These are phyloP conservation scores for Spodoptera exigua DNA, from an alignment of 2,888 invertebrate species.

Conservation along the genomic window DNA sequence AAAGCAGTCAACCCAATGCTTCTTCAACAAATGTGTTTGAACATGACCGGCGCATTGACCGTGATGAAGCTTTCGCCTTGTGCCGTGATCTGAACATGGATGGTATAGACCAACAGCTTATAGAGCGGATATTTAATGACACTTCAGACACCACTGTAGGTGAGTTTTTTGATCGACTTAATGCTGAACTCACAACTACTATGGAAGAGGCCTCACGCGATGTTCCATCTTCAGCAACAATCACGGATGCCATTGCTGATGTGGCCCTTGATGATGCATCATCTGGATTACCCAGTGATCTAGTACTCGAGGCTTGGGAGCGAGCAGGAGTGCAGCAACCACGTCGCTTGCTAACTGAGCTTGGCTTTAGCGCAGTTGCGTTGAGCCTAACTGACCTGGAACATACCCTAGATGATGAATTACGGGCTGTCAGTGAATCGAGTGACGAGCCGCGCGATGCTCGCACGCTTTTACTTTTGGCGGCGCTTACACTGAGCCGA, in stretches of 20 bases:
- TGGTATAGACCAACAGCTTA: constrained; percentile 73
- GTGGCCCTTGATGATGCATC: constrained; percentile 56
- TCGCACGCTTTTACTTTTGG: constrained; percentile 86
- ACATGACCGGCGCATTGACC: constrained; percentile 76
- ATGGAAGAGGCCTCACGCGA: constrained; percentile 68
- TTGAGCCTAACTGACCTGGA: constrained; percentile 91
- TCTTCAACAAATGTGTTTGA: constrained; percentile 63
- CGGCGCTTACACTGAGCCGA: constrained; percentile 91
- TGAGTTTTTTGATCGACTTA: constrained; percentile 82
- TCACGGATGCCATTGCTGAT: constrained; percentile 30
- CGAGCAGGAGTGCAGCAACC: constrained; percentile 91
- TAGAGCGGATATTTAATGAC: constrained; percentile 78
- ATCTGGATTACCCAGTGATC: constrained; percentile 79
- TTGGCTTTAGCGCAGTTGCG: constrained; percentile 90
- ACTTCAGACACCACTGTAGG: constrained; percentile 79
- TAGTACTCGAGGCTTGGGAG: constrained; percentile 93
- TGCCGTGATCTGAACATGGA: constrained; percentile 80
- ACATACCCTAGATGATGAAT: constrained; percentile 92
- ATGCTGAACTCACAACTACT: constrained; percentile 74
- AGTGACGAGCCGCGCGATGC: constrained; percentile 63
- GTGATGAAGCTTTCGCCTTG: constrained; percentile 76
- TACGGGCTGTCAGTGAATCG: constrained; percentile 65
- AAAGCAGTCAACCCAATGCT: constrained; percentile 30
- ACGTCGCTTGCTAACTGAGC: constrained; percentile 90
- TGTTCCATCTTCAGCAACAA: constrained; percentile 15